phyloP scores from a whole-genome alignment of 2,113 vertebrate genomes.

The Vulpes vulpes region DNA sequence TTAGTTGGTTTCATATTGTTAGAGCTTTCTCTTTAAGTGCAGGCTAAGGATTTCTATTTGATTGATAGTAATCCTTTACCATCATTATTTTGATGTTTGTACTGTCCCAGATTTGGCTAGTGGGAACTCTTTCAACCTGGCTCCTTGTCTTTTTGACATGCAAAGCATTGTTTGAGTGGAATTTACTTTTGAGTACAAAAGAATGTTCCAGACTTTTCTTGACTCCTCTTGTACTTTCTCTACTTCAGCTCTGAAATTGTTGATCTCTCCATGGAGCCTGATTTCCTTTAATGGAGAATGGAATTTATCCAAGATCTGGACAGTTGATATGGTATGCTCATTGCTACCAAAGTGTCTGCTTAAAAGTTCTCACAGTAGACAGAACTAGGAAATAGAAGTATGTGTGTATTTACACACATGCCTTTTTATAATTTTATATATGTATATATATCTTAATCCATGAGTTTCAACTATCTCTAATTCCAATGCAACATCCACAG shows the following conservation, averaged over 20 bases:
- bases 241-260: background rate
- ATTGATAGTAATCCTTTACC: background rate
- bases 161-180: background rate
- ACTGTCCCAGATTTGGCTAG: background rate
- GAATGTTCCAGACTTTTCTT: background rate
- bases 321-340: background rate
- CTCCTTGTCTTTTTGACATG: background rate
- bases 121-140: background rate
- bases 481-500: background rate
- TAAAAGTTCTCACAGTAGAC: background rate
- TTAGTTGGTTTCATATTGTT: background rate
- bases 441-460: background rate
- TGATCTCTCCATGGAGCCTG: background rate
- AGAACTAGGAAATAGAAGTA: background rate
- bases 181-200: background rate
- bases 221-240: background rate
- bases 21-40: background rate
- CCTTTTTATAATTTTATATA: background rate
- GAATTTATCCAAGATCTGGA: background rate
- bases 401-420: background rate
- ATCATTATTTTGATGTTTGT: background rate
- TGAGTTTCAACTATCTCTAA: background rate
- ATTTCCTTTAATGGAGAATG: conserved; percentile 6
- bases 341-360: background rate
- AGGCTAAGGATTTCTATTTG: background rate